Percentiles rank a stretch among this genome's conserved stretches.
Conservation (phyloP, 2,888 invertebrate species). For the Leistus spinibarbis region DNA sequence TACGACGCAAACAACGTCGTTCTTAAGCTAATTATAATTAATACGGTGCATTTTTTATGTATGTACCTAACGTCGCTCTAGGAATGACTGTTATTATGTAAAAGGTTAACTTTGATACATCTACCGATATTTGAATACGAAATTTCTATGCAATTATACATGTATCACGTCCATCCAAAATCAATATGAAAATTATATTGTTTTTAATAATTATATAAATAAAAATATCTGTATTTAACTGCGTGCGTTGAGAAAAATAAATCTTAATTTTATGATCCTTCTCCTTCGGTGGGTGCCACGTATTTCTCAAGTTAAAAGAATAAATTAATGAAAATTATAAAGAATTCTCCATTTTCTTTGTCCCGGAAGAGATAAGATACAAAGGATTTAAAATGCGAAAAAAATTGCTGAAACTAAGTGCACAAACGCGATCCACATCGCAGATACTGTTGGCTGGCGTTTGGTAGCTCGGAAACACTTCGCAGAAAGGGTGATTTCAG, state of each 20-base stretch:
- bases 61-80: background rate
- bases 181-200: too few relatives aligned
- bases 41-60: slow-evolving; percentile 32
- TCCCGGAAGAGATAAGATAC: background rate
- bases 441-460: background rate
- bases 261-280: background rate
- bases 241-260: background rate
- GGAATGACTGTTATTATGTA: slow-evolving; percentile 18
- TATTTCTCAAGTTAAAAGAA: background rate
- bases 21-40: slow-evolving; percentile 36
- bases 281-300: background rate
- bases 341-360: background rate
- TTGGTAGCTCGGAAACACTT: background rate
- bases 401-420: background rate
- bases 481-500: background rate
- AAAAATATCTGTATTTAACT: background rate
- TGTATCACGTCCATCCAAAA: too few relatives aligned
- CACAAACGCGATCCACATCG: background rate
- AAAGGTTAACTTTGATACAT: background rate
- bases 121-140: background rate
- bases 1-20: slow-evolving; percentile 30
- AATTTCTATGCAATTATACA: background rate
- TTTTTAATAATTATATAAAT: background rate
- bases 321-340: background rate
- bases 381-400: background rate